These are phyloP conservation scores for Mythimna loreyi DNA, from an alignment of 2,888 invertebrate genomes.

Conservation along the genomic window DNA sequence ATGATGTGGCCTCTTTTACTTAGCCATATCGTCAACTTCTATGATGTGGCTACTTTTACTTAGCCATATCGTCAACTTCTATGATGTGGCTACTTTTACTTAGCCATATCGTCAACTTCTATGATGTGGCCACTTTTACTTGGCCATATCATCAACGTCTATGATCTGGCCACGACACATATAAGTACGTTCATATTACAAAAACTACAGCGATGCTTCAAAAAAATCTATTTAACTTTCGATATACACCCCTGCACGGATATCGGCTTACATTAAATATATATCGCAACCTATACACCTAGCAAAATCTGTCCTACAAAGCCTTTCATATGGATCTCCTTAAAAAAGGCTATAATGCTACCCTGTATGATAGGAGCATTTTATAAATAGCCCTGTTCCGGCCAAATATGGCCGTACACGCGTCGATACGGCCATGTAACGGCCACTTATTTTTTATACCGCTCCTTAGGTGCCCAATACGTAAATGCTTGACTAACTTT, in stretches of 20 bases:
- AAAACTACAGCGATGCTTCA: neutral
- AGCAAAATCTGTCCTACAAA: slow-evolving; percentile 45
- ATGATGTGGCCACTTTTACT: too few species aligned
- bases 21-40: too few species aligned
- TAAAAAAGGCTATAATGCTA: slow-evolving; percentile 57
- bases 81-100: too few species aligned
- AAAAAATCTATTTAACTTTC: slow-evolving; percentile 11
- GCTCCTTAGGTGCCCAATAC: slow-evolving; percentile 61
- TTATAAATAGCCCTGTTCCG: slow-evolving; percentile 67
- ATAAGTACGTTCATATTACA: too few species aligned
- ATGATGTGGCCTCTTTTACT: too few species aligned
- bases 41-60: too few species aligned
- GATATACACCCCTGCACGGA: neutral
- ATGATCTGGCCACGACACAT: too few species aligned
- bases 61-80: too few species aligned
- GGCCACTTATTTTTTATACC: slow-evolving; percentile 68
- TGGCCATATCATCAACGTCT: too few species aligned
- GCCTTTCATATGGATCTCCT: slow-evolving; percentile 53
- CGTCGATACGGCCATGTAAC: slow-evolving; percentile 64
- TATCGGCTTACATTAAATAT: slow-evolving; percentile 18
- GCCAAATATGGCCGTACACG: slow-evolving; percentile 61
- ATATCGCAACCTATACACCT: slow-evolving; percentile 16
- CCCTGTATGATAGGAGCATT: slow-evolving; percentile 59
- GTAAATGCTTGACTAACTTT: slow-evolving; percentile 66
- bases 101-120: too few species aligned